Base-by-base conservation (phyloP, 2,797 vertebrate species). In the Enteromius trimaculatus region DNA sequence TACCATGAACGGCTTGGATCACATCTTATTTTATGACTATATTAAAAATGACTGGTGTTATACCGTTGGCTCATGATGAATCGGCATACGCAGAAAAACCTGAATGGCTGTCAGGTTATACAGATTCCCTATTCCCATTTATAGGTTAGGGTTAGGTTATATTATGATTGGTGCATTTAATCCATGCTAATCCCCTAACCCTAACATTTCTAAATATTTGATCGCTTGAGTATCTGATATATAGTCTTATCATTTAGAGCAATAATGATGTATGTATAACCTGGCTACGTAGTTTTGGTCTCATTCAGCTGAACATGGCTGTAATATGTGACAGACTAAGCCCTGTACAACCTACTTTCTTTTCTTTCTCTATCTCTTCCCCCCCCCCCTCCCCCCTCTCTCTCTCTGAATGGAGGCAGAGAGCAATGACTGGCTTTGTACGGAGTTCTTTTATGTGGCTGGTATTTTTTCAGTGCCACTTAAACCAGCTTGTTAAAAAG, bases 381-480 rank as follows among this genome's bases (percentile, higher is more conserved):
- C 44, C 62, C 14, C n/a, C 9, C 42, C 51, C 62, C 31, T 26
- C 14, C 37, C 16, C 77, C 39, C 34, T 26, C 80, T 53, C 34
- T 82, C 26, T 82, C 23, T 84, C 47, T 90, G 78, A 81, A 85
- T 86, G 86, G 84, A 79, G 51, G 75, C 83, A 85, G 72, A 66
- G 81, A 80, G 77, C 79, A 88, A 85, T 89, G 89, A 87, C 87
- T 78, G 84, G 64, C 71, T 65, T 60, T 64, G 79, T 83, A 86
- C 44, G 70, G 68, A 82, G 79, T 62, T 82, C 85, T 77, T 88
- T 85, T 84, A 69, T 88, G 75, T 84, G 26, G 65, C 60, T 83
- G 79, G 82, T 83, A 66, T 88, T 85, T 79, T 86, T 80, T 72
- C 37, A 68, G 81, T 77, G 65, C 83, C 71, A 86, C 76, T 82